Percentiles rank a stretch among this genome's conserved stretches.
phyloP scores from a whole-genome alignment of 2,888 invertebrate species.

The Strigamia transsilvanica region DNA sequence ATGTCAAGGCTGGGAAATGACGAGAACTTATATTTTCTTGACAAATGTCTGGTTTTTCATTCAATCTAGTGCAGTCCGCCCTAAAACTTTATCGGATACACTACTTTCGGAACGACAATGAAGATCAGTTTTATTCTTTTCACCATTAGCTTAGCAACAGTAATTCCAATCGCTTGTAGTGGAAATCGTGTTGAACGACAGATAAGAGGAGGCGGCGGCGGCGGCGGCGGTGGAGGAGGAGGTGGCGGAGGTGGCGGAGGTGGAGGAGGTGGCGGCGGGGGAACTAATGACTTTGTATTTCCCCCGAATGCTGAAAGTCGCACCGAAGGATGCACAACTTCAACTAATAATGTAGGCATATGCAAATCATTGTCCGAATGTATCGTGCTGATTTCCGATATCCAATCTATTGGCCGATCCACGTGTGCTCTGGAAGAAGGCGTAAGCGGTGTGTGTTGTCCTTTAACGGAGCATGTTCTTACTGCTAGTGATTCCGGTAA shows the following conservation, averaged over 20 bases:
- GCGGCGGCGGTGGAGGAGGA: not conserved
- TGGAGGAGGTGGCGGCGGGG: not conserved
- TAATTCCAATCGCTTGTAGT: not conserved
- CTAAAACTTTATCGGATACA: not conserved
- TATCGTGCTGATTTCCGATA: constrained; percentile 17
- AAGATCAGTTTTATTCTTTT: not conserved
- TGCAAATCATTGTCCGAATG: constrained; percentile 51
- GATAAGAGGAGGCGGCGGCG: not conserved
- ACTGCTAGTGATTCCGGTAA: not conserved
- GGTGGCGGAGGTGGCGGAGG: not conserved
- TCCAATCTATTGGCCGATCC: not conserved
- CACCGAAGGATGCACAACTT: not conserved
- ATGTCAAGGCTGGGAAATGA: not conserved
- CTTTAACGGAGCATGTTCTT: not conserved
- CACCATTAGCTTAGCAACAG: not conserved
- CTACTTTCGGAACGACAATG: not conserved
- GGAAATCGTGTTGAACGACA: not conserved
- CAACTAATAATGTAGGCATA: not conserved
- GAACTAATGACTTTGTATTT: not conserved
- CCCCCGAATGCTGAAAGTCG: not conserved
- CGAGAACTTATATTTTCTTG: not conserved
- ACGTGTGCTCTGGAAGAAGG: constrained; percentile 1
- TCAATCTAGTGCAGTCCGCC: not conserved
- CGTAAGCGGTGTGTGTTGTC: constrained; percentile 48
- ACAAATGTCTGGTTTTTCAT: not conserved